These are phyloP conservation scores for Brachyrhaphis roseni DNA, from an alignment of 2,797 vertebrate species.

Conservation along the genomic window DNA sequence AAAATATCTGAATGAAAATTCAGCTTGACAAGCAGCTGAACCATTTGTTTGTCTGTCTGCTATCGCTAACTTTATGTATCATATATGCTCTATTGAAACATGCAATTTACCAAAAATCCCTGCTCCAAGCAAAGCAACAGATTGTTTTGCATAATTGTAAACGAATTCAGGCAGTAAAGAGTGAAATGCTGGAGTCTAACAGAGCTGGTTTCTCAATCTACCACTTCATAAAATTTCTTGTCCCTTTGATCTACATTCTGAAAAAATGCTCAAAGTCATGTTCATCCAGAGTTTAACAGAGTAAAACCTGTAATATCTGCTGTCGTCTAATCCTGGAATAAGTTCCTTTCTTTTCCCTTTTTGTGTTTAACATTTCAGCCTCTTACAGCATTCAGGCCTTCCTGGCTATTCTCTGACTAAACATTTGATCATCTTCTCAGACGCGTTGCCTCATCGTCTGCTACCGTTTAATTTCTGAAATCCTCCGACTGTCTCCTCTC, in stretches of 20 bases:
- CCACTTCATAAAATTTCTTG: neutral
- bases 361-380: neutral
- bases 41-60: neutral
- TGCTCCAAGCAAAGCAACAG: neutral
- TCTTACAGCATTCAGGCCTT: neutral
- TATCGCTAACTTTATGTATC: neutral
- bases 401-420: slow-evolving; percentile 7
- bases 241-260: neutral
- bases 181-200: neutral
- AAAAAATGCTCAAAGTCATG: neutral
- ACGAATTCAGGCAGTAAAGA: neutral
- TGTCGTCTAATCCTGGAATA: neutral
- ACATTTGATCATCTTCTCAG: slow-evolving; percentile 19
- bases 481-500: slow-evolving; percentile 2
- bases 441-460: slow-evolving; percentile 10
- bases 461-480: slow-evolving; percentile 16
- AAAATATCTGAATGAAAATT: no score
- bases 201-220: neutral
- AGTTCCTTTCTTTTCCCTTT: neutral
- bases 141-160: neutral
- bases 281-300: neutral
- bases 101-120: neutral
- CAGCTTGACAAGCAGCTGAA: no score
- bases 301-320: neutral
- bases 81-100: neutral